Evolutionary conservation across 2,113 vertebrate genomes (phyloP).

Genomic region (Passerina amoena): DNA sequence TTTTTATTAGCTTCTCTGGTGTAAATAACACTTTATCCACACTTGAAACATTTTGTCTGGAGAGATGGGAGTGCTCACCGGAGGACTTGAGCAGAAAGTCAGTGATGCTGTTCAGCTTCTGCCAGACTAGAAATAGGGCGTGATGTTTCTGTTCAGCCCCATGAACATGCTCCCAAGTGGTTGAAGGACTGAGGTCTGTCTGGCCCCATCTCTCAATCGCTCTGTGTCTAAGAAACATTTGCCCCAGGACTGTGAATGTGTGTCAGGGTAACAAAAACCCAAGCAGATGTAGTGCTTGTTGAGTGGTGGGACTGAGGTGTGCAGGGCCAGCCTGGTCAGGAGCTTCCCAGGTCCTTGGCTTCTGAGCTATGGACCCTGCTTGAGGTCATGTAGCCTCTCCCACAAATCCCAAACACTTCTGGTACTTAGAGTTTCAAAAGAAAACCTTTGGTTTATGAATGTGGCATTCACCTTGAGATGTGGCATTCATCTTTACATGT

Average conservation of each 20-base stretch:
- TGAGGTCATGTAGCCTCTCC: neutral
- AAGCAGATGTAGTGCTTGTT: neutral
- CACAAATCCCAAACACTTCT: neutral
- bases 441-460: neutral
- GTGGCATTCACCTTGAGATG: neutral
- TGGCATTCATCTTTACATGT: neutral
- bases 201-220: neutral
- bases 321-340: neutral
- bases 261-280: neutral
- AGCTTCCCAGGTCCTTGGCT: neutral
- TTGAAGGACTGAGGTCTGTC: neutral
- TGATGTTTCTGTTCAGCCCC: neutral
- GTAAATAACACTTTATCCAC: neutral
- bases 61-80: neutral
- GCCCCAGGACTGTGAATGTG: neutral
- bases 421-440: neutral
- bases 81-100: neutral
- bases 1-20: neutral
- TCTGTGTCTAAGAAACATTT: neutral
- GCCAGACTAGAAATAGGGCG: neutral
- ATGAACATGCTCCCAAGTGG: accelerated
- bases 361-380: neutral
- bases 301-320: accelerated
- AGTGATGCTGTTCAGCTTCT: neutral
- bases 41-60: neutral